Evolutionary conservation across 2,797 vertebrate species (phyloP).

Genomic region (Ctenopoma multispine): DNA sequence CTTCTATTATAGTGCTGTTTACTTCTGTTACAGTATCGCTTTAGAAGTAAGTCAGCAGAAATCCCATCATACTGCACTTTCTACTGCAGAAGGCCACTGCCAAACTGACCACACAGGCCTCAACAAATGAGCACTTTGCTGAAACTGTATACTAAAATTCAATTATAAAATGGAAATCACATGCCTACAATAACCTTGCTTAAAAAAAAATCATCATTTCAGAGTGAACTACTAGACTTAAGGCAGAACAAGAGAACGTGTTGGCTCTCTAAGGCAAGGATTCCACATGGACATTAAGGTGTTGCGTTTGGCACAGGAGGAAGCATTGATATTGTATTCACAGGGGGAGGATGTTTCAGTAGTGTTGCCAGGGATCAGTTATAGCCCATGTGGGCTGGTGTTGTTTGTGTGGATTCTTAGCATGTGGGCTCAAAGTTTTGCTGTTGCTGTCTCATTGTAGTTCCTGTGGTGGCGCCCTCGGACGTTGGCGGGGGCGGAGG

Average conservation of each 20-base stretch:
- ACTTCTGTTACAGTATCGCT: constrained; percentile 56
- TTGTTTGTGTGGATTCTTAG: constrained; percentile 65
- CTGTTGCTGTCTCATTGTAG: constrained; percentile 81
- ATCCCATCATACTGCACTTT: constrained; percentile 57
- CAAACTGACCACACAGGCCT: constrained; percentile 70
- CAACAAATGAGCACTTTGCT: constrained; percentile 76
- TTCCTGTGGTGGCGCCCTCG: constrained; percentile 95
- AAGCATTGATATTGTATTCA: constrained; percentile 69
- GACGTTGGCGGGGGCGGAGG: constrained; percentile 94
- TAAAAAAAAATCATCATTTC: constrained; percentile 57
- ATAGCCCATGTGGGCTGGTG: constrained; percentile 67
- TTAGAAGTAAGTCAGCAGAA: constrained; percentile 70
- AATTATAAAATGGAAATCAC: constrained; percentile 77
- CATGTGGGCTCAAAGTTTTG: constrained; percentile 66
- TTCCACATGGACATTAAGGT: constrained; percentile 67
- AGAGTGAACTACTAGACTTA: constrained; percentile 35
- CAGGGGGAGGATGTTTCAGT: constrained; percentile 72
- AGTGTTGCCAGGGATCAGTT: constrained; percentile 57
- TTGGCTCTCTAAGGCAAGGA: constrained; percentile 50
- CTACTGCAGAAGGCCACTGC: constrained; percentile 47
- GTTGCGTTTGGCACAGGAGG: constrained; percentile 75
- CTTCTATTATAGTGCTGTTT: constrained; percentile 62
- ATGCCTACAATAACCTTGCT: constrained; percentile 64
- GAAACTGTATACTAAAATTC: constrained; percentile 74
- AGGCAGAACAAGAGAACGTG: constrained; percentile 41